These are phyloP conservation scores for Drosophila quadrilineata DNA, from an alignment of 1,140 invertebrate genomes.

Conservation along the genomic window DNA sequence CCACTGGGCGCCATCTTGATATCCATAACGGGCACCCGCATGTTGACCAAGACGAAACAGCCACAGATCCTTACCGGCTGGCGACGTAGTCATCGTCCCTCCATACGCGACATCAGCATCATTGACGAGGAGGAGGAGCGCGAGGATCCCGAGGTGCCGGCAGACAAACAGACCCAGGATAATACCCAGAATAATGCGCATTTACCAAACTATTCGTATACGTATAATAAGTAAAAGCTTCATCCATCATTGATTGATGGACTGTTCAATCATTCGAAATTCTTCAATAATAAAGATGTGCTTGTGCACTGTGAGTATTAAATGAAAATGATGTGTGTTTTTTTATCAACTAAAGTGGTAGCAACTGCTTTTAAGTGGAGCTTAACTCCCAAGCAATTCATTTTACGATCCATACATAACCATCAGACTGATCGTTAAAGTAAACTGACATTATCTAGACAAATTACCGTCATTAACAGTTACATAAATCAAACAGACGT, in stretches of 20 bases:
- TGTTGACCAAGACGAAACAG: slow-evolving; percentile 87
- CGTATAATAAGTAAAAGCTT: slow-evolving; percentile 52
- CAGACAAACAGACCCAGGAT: slow-evolving; percentile 68
- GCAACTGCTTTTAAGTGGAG: too few relatives aligned
- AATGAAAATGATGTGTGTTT: too few relatives aligned
- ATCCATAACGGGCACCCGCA: slow-evolving; percentile 88
- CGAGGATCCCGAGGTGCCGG: slow-evolving; percentile 82
- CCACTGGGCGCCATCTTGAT: slow-evolving; percentile 95
- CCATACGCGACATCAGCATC: slow-evolving; percentile 91
- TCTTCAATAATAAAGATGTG: slow-evolving; percentile 16
- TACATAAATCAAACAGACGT: too few relatives aligned
- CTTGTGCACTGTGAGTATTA: neutral
- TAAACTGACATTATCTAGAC: too few relatives aligned
- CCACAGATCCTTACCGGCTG: slow-evolving; percentile 84
- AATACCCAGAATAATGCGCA: slow-evolving; percentile 70
- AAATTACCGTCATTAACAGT: too few relatives aligned
- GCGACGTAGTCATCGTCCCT: slow-evolving; percentile 88
- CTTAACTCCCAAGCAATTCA: too few relatives aligned
- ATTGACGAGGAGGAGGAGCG: slow-evolving; percentile 87
- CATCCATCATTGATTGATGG: neutral
- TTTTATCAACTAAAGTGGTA: too few relatives aligned
- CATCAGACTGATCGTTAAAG: too few relatives aligned
- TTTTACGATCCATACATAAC: too few relatives aligned
- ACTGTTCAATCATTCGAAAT: slow-evolving; percentile 32
- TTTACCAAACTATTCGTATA: slow-evolving; percentile 54